Percentiles rank a stretch among this genome's conserved stretches.
phyloP scores from a whole-genome alignment of 2,888 invertebrate species.

The Athrips mouffetella region DNA sequence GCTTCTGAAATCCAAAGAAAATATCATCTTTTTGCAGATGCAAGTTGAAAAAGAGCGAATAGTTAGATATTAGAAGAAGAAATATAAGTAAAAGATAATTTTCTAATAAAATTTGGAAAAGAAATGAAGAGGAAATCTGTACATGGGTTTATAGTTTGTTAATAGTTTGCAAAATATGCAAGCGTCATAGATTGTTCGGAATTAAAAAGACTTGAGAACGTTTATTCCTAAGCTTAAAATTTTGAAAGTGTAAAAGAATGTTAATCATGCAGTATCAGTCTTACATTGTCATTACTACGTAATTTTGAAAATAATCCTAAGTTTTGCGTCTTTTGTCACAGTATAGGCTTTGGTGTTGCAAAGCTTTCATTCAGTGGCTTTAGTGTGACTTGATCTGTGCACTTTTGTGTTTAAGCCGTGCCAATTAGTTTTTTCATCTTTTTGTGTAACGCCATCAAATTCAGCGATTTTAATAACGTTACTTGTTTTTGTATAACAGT shows the following conservation, averaged over 20 bases:
- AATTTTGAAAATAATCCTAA: conserved; percentile 24
- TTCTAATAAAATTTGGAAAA: conserved; percentile 30
- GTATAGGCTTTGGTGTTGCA: conserved; percentile 41
- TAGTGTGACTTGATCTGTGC: conserved; percentile 59
- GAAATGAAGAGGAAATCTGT: conserved; percentile 37
- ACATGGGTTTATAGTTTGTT: conserved; percentile 41
- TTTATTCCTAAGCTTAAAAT: conserved; percentile 29
- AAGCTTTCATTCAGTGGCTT: conserved; percentile 61
- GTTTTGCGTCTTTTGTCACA: conserved; percentile 27
- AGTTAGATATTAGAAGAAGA: conserved; percentile 45
- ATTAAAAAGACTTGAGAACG: conserved; percentile 34
- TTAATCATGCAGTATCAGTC: conserved; percentile 53
- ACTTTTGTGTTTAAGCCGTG: conserved; percentile 69
- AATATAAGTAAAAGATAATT: conserved; percentile 28
- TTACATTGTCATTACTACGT: conserved; percentile 30
- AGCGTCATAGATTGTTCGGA: conserved; percentile 46
- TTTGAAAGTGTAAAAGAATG: conserved; percentile 34
- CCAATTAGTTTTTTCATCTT: conserved; percentile 46
- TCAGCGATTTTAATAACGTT: not conserved
- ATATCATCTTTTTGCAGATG: conserved; percentile 63
- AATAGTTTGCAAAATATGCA: conserved; percentile 56
- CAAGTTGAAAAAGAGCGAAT: conserved; percentile 59
- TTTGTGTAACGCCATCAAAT: conserved; percentile 58
- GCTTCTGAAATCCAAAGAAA: conserved; percentile 63
- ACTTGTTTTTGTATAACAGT: not conserved